These are phyloP conservation scores for Rachycentron canadum DNA, from an alignment of 2,797 vertebrate species.

Conservation along the genomic window DNA sequence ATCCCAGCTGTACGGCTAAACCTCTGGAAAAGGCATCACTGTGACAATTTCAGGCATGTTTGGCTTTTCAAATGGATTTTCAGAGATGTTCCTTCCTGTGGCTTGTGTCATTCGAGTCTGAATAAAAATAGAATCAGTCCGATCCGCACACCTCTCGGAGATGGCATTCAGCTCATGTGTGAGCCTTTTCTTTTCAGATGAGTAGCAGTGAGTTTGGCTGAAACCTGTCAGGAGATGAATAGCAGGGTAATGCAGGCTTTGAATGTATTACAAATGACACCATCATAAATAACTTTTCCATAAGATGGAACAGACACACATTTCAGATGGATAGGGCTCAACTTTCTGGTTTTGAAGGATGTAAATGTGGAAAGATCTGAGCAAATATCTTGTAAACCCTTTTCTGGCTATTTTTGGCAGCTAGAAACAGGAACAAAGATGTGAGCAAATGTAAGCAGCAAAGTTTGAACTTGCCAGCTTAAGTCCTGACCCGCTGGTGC, in stretches of 20 bases:
- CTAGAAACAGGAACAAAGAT: not conserved
- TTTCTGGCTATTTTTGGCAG: not conserved
- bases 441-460: not conserved
- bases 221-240: constrained; percentile 68
- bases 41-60: constrained; percentile 75
- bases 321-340: no score
- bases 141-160: constrained; percentile 49
- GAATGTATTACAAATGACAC: constrained; percentile 63
- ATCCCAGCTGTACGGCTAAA: constrained; percentile 71
- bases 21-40: constrained; percentile 77
- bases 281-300: constrained; percentile 47
- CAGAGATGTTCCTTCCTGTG: constrained; percentile 65
- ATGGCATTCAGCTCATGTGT: constrained; percentile 36
- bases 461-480: not conserved
- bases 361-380: not conserved
- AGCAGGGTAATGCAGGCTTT: constrained; percentile 58
- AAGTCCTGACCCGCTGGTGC: not conserved
- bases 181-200: constrained; percentile 33
- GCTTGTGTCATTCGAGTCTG: constrained; percentile 67
- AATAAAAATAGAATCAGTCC: constrained; percentile 70
- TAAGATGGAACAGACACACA: constrained; percentile 42
- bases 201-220: constrained; percentile 32
- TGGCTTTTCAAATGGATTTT: constrained; percentile 57
- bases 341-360: not conserved
- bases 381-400: not conserved